A percentile compares a stretch with the other conserved stretches of the same genome.
Evolutionary conservation across 2,113 vertebrate genomes (phyloP).

Genomic region (Xyliphius kryptos): DNA sequence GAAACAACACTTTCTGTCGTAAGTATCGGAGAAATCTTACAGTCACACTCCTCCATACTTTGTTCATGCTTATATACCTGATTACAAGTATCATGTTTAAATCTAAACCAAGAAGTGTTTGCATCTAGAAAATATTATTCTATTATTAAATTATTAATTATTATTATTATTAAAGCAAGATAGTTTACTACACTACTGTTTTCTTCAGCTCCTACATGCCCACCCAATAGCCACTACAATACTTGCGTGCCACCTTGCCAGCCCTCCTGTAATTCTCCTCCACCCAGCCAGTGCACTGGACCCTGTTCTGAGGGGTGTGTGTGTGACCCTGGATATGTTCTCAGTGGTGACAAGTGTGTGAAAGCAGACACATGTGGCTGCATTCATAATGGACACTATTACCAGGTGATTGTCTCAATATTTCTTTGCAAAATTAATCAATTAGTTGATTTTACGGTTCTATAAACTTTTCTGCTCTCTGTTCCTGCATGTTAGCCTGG

Average conservation of each 20-base stretch:
- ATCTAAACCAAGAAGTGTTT: too few relatives aligned
- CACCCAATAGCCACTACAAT: constrained; percentile 63
- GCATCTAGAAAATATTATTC: too few relatives aligned
- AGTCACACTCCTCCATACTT: not conserved
- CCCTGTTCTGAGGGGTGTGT: constrained; percentile 62
- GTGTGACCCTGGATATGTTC: constrained; percentile 62
- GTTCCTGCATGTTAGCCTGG: too few relatives aligned
- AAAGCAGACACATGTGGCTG: constrained; percentile 58
- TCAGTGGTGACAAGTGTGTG: constrained; percentile 63
- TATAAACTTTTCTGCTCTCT: too few relatives aligned
- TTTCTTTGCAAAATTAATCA: too few relatives aligned
- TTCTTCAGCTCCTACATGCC: constrained; percentile 54
- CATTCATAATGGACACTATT: constrained; percentile 57
- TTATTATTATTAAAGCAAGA: too few relatives aligned
- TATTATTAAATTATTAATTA: too few relatives aligned
- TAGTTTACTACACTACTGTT: too few relatives aligned
- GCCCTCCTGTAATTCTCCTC: constrained; percentile 48
- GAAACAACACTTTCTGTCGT: constrained; percentile 67
- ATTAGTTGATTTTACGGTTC: too few relatives aligned
- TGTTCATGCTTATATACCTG: not conserved
- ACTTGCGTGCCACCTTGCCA: constrained; percentile 56
- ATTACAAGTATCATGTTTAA: too few relatives aligned
- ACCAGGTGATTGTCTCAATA: too few relatives aligned
- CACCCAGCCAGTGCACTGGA: constrained; percentile 50
- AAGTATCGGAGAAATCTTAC: constrained; percentile 37